phyloP scores from a whole-genome alignment of 2,797 vertebrate genomes.

The Sebastes umbrosus region DNA sequence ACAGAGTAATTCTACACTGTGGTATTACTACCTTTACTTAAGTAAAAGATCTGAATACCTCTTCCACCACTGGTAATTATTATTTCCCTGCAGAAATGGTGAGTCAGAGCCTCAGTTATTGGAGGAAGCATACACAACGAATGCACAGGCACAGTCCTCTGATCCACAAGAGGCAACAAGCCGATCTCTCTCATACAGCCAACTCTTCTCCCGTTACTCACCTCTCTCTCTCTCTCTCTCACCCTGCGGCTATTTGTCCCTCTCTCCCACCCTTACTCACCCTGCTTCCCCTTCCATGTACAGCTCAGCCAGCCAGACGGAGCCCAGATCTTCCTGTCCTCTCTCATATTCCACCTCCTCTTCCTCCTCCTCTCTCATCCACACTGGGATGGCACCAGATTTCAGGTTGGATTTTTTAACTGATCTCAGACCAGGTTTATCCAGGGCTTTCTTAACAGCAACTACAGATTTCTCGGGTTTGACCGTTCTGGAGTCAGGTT shows the following conservation, averaged over 20 bases:
- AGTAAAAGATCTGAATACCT: no score
- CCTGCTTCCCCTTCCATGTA: conserved; percentile 80
- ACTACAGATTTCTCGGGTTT: background rate
- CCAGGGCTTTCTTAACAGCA: background rate
- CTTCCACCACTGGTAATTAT: background rate
- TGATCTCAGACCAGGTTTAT: conserved; percentile 10
- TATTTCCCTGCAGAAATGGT: conserved; percentile 1
- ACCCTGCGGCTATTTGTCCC: background rate
- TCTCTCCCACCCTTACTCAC: conserved; percentile 63
- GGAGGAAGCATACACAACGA: background rate
- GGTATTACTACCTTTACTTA: no score
- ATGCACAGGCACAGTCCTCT: background rate
- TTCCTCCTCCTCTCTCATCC: conserved; percentile 57
- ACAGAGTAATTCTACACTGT: no score
- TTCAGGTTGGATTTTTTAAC: conserved; percentile 20
- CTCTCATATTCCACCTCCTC: conserved; percentile 79
- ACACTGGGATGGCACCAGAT: conserved; percentile 50
- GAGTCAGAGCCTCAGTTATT: background rate
- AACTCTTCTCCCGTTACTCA: conserved; percentile 33
- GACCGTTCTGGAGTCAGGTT: background rate
- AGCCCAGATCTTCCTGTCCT: conserved; percentile 80
- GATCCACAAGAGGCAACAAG: conserved; percentile 27
- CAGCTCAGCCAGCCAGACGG: conserved; percentile 78
- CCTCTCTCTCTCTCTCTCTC: conserved; percentile 6
- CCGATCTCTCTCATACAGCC: background rate